Evolutionary conservation across 2,888 invertebrate genomes (phyloP).

Genomic region (Labia minor): DNA sequence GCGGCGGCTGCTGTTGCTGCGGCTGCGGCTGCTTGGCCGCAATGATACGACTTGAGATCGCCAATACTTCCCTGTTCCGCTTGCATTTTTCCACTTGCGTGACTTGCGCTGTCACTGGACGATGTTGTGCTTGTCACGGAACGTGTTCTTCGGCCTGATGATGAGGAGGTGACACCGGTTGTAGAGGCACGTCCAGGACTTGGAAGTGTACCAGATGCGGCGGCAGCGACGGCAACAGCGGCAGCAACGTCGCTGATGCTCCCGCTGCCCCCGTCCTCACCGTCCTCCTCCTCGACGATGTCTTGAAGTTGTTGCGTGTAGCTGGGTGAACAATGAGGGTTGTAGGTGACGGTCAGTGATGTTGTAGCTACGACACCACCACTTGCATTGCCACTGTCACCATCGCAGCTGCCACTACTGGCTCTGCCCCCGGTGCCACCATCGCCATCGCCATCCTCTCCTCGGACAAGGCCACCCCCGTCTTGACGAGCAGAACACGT

Average conservation of each 20-base stretch:
- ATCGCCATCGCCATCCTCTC: neutral
- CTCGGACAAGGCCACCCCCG: neutral
- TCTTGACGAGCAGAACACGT: constrained; percentile 15
- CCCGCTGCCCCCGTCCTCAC: neutral
- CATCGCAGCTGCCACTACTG: constrained; percentile 39
- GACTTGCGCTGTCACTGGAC: constrained; percentile 33
- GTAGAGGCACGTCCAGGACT: constrained; percentile 4
- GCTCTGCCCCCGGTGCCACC: constrained; percentile 30
- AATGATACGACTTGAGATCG: constrained; percentile 76
- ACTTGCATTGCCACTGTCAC: constrained; percentile 42
- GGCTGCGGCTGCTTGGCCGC: neutral
- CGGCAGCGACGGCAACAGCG: constrained; percentile 35
- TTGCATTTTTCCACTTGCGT: constrained; percentile 57
- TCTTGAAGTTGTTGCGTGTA: constrained; percentile 57
- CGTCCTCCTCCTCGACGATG: constrained; percentile 70
- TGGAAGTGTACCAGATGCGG: constrained; percentile 27
- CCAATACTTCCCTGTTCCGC: constrained; percentile 87
- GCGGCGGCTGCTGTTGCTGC: neutral
- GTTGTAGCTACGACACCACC: constrained; percentile 41
- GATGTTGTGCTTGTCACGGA: constrained; percentile 32
- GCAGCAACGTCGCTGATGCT: constrained; percentile 29
- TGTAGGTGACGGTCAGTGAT: constrained; percentile 14
- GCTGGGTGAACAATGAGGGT: constrained; percentile 3
- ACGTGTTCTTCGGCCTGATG: constrained; percentile 33
- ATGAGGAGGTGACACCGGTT: neutral